Base-by-base conservation (phyloP, 2,113 vertebrate species). In the Marmota monax region DNA sequence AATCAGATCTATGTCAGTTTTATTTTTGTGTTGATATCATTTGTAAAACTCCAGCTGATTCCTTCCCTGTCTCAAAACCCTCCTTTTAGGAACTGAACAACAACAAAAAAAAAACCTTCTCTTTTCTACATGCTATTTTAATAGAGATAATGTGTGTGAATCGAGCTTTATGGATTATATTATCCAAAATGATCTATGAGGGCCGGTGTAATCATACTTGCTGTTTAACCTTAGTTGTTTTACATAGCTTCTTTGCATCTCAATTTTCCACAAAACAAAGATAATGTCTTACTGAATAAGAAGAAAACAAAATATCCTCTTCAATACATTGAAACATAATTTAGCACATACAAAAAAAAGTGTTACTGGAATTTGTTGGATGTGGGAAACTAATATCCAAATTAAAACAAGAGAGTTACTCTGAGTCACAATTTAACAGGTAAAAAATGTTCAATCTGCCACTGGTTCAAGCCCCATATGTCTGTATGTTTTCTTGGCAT, bases 21-120 rank as follows among this genome's bases (percentile, higher is more conserved):
- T 76, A 16, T 93, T 94, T 96, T 80, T 94, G 82, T 82, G 5
- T 94, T 93, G 82, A 63, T 67, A 69, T 67, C 32, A 92, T 87
- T 94, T 95, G 22, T 73, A 80, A 84, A 80, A 67, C 14, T 84
- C 63, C 27, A 61, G 23, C 29, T 70, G 32, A 84, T 90, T 80
- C 12, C 53, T 87, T 92, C 83, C 76, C n/a, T 65, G 53, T 74
- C 16, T 89, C 56, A 76, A 63, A 34, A 53, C 11, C 32, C 27
- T 82, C 45, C 70, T 96, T 96, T 90, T 78, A 94, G 58, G 32
- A 48, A 61, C 29, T 32, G 10, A 78, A 83, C 22, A 77, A 91
- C 48, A 51, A 51, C 48, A 91, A 91, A 84, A 23, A 91, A 91
- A 84, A 23, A 25, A 63, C 56, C 11, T n/a, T 34, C 45, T 69